Conservation (phyloP, 2,888 invertebrate genomes). For the Malachius bipustulatus region DNA sequence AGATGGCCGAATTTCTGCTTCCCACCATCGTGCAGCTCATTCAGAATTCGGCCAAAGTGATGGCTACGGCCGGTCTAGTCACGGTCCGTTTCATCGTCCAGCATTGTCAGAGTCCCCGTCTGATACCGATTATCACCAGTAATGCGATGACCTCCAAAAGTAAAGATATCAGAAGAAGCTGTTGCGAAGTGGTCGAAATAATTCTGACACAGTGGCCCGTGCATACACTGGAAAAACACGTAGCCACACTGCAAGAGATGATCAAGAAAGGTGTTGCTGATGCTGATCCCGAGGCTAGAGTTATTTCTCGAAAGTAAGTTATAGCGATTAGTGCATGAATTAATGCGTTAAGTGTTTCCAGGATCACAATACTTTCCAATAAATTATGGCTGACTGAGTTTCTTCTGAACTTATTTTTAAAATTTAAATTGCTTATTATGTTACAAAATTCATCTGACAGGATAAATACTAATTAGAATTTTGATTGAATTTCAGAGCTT, state of each 20-base stretch:
- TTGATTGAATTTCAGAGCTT: no score
- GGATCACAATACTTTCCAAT: no score
- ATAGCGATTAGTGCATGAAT: no score
- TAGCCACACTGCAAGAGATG: slow-evolving; percentile 64
- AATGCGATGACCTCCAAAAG: slow-evolving; percentile 75
- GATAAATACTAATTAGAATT: no score
- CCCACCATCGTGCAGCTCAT: slow-evolving; percentile 79
- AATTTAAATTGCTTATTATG: no score
- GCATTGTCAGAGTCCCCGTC: slow-evolving; percentile 66
- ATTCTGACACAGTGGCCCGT: slow-evolving; percentile 83
- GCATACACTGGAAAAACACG: slow-evolving; percentile 69
- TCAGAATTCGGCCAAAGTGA: slow-evolving; percentile 92
- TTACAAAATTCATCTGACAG: no score
- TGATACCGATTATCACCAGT: slow-evolving; percentile 66
- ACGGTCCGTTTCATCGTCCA: slow-evolving; percentile 81
- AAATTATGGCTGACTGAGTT: no score
- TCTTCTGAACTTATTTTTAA: no score
- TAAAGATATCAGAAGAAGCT: slow-evolving; percentile 71
- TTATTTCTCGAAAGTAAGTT: slow-evolving; percentile 64
- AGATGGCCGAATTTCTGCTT: slow-evolving; percentile 72
- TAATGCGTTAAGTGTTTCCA: no score
- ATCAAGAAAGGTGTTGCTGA: slow-evolving; percentile 81
- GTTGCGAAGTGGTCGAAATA: slow-evolving; percentile 73
- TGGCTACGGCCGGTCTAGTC: slow-evolving; percentile 78
- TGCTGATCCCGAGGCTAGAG: slow-evolving; percentile 84